Evolutionary conservation across 2,888 invertebrate species (phyloP).

Genomic region (Macrophya alboannulata): DNA sequence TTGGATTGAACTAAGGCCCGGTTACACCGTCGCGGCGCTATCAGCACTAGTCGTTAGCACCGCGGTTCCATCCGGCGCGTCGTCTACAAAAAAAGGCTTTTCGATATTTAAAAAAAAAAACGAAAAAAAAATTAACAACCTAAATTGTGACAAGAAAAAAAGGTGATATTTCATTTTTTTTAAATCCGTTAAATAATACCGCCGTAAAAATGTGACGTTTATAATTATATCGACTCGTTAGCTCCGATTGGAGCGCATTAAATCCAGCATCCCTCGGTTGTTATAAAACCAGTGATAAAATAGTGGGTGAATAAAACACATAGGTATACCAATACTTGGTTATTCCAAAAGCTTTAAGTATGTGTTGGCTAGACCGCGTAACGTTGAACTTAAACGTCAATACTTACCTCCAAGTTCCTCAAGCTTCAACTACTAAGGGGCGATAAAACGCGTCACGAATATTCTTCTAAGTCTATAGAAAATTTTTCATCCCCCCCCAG

Average conservation of each 20-base stretch:
- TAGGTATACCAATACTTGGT: background rate
- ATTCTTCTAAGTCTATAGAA: background rate
- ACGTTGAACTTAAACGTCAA: constrained; percentile 43
- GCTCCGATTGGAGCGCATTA: background rate
- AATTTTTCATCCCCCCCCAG: background rate
- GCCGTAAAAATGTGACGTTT: constrained; percentile 33
- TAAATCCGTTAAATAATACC: constrained; percentile 1
- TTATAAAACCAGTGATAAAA: constrained; percentile 27
- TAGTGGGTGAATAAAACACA: constrained; percentile 4
- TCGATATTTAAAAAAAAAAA: constrained; percentile 12
- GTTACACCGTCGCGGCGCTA: constrained; percentile 51
- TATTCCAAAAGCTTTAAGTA: background rate
- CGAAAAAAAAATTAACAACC: background rate
- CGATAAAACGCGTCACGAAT: constrained; percentile 26
- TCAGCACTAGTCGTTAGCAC: constrained; percentile 41
- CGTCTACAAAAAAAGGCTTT: constrained; percentile 15
- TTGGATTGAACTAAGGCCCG: constrained; percentile 52
- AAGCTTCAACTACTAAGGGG: background rate
- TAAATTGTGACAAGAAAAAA: background rate
- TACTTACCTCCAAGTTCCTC: constrained; percentile 16
- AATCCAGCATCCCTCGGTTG: background rate
- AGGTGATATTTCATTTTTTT: background rate
- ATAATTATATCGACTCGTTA: background rate
- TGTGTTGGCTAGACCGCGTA: constrained; percentile 40
- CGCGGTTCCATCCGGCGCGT: constrained; percentile 48